These are phyloP conservation scores for Syrphus vitripennis DNA, from an alignment of 2,888 invertebrate species.

Conservation along the genomic window DNA sequence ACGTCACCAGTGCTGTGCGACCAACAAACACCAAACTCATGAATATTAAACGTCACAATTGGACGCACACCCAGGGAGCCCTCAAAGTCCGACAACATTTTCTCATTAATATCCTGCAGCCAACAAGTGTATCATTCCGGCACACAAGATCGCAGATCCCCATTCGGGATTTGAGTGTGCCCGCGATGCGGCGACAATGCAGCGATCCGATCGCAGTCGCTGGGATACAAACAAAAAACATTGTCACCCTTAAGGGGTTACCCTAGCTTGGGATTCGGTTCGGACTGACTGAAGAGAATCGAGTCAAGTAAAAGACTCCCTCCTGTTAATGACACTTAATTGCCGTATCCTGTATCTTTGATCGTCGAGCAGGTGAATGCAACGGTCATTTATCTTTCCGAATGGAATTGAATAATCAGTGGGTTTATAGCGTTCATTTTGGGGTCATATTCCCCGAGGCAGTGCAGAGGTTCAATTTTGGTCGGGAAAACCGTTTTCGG, in stretches of 20 bases:
- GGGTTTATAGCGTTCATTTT: constrained; percentile 62
- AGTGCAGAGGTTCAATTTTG: not conserved
- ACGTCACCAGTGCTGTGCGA: constrained; percentile 55
- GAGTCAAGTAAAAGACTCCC: constrained; percentile 39
- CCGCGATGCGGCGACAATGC: constrained; percentile 48
- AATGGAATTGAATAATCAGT: constrained; percentile 68
- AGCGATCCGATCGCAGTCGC: constrained; percentile 45
- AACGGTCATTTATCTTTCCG: constrained; percentile 62
- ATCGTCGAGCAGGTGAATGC: constrained; percentile 67
- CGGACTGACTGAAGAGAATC: not conserved
- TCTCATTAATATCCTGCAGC: constrained; percentile 69
- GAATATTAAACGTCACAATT: constrained; percentile 72
- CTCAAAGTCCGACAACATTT: constrained; percentile 2
- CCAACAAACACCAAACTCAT: constrained; percentile 47
- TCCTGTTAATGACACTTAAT: constrained; percentile 70
- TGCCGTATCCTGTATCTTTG: constrained; percentile 70
- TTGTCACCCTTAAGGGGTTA: constrained; percentile 68
- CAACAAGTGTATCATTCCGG: constrained; percentile 61
- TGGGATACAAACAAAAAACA: constrained; percentile 12
- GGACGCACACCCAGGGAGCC: constrained; percentile 66
- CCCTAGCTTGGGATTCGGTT: constrained; percentile 30
- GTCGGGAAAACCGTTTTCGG: not conserved
- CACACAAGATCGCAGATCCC: constrained; percentile 12
- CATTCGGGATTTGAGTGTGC: constrained; percentile 39
- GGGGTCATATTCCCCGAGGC: constrained; percentile 56